Conservation (phyloP, 2,113 vertebrate genomes). For the Sitta europaea region DNA sequence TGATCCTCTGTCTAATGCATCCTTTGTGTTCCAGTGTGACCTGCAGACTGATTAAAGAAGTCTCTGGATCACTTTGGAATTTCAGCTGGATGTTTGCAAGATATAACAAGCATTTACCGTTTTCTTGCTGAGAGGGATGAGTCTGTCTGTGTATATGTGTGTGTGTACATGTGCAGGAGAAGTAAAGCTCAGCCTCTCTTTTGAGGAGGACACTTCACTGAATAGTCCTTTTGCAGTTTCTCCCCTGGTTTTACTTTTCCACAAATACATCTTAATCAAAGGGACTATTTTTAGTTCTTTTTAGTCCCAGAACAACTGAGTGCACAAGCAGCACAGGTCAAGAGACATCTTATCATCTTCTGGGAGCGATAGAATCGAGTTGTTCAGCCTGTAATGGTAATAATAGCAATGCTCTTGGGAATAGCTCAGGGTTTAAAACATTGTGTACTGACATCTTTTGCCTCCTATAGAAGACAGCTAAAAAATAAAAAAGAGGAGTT, state of each 20-base stretch:
- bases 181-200: background rate
- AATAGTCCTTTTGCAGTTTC: background rate
- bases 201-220: background rate
- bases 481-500: background rate
- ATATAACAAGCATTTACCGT: background rate
- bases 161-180: background rate
- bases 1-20: background rate
- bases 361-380: background rate
- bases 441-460: background rate
- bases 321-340: background rate
- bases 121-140: background rate
- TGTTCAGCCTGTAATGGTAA: background rate
- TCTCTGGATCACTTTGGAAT: background rate
- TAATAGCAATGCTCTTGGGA: background rate
- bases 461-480: background rate
- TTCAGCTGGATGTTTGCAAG: conserved; percentile 8
- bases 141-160: background rate
- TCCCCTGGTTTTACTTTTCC: background rate
- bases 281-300: background rate
- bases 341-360: background rate
- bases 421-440: background rate
- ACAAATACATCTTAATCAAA: background rate
- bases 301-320: background rate
- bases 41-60: background rate
- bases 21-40: background rate